Evolutionary conservation across 1,140 invertebrate species (phyloP), one percentile per base, ranked within the genome.

Genomic region (Panagrolaimus sp.): DNA sequence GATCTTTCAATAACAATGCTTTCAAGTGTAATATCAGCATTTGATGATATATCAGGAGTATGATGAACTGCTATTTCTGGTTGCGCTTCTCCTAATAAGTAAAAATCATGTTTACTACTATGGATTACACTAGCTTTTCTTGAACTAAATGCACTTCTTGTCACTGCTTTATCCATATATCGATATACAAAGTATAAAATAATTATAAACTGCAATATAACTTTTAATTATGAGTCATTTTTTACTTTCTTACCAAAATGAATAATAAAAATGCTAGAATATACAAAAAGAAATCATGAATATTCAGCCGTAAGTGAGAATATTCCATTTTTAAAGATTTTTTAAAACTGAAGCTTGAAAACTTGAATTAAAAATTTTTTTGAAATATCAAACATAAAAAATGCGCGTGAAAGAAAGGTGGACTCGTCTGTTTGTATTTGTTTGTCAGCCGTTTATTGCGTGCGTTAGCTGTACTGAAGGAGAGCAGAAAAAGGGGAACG

Each of bases 201-300:
- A 43, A 24, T 12, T 12, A 67, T 17, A 58, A 67, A 48, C 65
- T 67, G 65, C 9, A 67, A 32, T 48, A 17, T 12, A 65, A 65
- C 15, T n/a, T 21, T n/a, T 12, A 21, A 26, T 58, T 58, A 58
- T 58, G 52, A 21, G 10, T 58, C 52, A 28, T 21, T 58, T 26
- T 26, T 10, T 21, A 2, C 4, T 12, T 28, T 14, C 65, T 67
- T 38, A 67, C 65, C 46, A 67, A 44, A 48, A 48, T 38, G 24
- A 67, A 67, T 17, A 48, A 32, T 14, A 67, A 24, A 21, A 47
- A 17, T 28, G 65, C 65, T n/a, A 67, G 12, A 17, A 44, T 38
- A 48, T 58, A 63, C 14, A 67, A 43, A 32, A 9, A 48, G 52
- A 67, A 21, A 43, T 67, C 65, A 44, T 67, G 44, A 17, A 67